These are phyloP conservation scores for Watsonalla cultraria DNA, from an alignment of 2,888 invertebrate genomes.

Conservation along the genomic window DNA sequence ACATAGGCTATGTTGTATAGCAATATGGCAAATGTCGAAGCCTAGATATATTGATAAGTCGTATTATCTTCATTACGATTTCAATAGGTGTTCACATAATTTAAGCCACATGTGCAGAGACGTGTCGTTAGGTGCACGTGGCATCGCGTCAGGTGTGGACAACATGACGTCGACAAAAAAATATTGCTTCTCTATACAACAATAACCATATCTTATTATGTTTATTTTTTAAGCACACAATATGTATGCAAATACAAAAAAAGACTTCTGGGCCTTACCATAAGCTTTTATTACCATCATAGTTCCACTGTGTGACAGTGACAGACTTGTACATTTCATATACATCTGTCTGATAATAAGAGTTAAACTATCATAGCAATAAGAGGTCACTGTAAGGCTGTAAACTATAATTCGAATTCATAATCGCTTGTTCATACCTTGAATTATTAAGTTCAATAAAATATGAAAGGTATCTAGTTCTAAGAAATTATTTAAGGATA, in stretches of 20 bases:
- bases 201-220: slow-evolving; percentile 3
- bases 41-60: too few relatives aligned
- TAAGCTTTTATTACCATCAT: not conserved
- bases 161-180: slow-evolving; percentile 52
- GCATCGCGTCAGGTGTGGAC: slow-evolving; percentile 55
- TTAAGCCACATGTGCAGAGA: slow-evolving; percentile 20
- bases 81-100: not conserved
- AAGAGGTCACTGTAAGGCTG: too few relatives aligned
- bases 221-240: not conserved
- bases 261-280: too few relatives aligned
- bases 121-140: slow-evolving; percentile 24
- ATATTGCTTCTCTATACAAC: slow-evolving; percentile 11
- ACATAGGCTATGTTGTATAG: too few relatives aligned
- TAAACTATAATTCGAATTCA: too few relatives aligned
- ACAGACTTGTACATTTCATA: too few relatives aligned
- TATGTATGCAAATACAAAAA: not conserved
- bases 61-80: too few relatives aligned
- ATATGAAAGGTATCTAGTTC: not conserved
- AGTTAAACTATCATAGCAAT: too few relatives aligned
- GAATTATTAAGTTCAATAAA: too few relatives aligned
- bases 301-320: not conserved
- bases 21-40: too few relatives aligned
- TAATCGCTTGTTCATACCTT: too few relatives aligned
- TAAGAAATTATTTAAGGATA: not conserved
- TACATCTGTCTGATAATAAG: too few relatives aligned